Percentiles rank a stretch among this genome's conserved stretches.
Conservation (phyloP, 1,140 invertebrate species). For the Drosophila melanica region DNA sequence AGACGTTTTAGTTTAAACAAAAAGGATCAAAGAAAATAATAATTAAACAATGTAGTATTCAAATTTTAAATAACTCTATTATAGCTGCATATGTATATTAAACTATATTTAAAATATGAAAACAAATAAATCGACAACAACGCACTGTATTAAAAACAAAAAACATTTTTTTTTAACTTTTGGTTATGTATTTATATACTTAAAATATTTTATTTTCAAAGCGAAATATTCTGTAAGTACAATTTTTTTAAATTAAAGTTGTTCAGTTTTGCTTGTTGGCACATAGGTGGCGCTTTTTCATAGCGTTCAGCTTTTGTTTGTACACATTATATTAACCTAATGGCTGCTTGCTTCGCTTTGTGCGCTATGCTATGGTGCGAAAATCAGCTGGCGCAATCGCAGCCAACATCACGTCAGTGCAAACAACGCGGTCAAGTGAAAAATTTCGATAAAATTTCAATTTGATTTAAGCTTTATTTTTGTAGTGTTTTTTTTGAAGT, state of each 20-base stretch:
- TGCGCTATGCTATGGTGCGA: neutral
- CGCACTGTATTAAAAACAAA: slow-evolving; percentile 68
- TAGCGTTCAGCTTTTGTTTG: slow-evolving; percentile 13
- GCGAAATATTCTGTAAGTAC: too few species aligned
- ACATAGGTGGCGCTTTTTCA: neutral
- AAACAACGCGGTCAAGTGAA: neutral
- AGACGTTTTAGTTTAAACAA: slow-evolving; percentile 70
- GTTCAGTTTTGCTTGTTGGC: neutral
- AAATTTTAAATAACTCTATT: slow-evolving; percentile 81
- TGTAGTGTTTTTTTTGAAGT: too few species aligned
- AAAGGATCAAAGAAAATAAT: slow-evolving; percentile 47
- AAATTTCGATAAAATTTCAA: neutral
- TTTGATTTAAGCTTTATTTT: neutral
- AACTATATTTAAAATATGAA: slow-evolving; percentile 81
- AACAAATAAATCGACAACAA: slow-evolving; percentile 61
- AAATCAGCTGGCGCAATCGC: neutral
- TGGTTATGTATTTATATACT: too few species aligned
- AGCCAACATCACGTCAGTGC: slow-evolving; percentile 1
- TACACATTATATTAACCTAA: neutral
- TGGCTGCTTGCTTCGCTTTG: slow-evolving; percentile 12
- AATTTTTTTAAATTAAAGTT: neutral
- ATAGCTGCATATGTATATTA: slow-evolving; percentile 74
- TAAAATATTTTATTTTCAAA: too few species aligned
- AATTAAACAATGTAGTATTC: slow-evolving; percentile 75
- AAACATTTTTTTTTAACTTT: slow-evolving; percentile 1